Base-by-base conservation (phyloP, 2,888 invertebrate species). In the Cataglyphis cursor region DNA sequence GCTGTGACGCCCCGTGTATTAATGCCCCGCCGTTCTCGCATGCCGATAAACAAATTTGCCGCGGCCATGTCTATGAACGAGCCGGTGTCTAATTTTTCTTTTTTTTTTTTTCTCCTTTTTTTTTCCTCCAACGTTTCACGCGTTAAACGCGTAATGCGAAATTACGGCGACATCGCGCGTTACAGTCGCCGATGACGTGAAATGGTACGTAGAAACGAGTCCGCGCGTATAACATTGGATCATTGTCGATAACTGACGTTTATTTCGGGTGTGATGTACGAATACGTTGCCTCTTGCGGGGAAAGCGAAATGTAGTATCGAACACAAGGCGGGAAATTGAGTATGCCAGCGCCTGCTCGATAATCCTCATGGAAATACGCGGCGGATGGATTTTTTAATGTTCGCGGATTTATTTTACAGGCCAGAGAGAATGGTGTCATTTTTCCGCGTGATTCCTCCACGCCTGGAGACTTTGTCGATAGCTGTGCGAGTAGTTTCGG, bases 1-100 rank as follows among this genome's bases (percentile, higher is more conserved):
- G 92, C 92, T 51, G 76, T 91, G 93, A 92, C 91, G 90, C 89
- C 84, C 87, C 90, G 90, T 91, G 92, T 91, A 91, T 93, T 93
- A 91, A 92, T 92, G 90, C 90, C 88, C 85, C 85, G 73, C 82
- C 82, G 64, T 82, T 84, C 84, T 61, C 82, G 80, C 83, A 85
- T 57, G 81, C 85, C 88, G 90, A 90, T 92, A 91, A 92, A 93
- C 90, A 92, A 93, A 93, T 92, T 93, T 92, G 65, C 90, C 86
- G 65, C 68, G 82, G 59, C 82, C 62, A 65, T 81, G 84, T 86
- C 88, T 84, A 80, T 86, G 78, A 84, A 73, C 82, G 78, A 64
- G 59, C 41, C n/a, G 62, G 68, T 84, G 85, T 86, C 89, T 87
- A 88, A 89, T 87, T 85, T 84, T 87, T 84, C 70, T 35, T 4